A percentile compares a stretch with the other conserved stretches of the same genome.
phyloP scores from a whole-genome alignment of 92 coral and sea anemone species.

The Heteractis magnifica region DNA sequence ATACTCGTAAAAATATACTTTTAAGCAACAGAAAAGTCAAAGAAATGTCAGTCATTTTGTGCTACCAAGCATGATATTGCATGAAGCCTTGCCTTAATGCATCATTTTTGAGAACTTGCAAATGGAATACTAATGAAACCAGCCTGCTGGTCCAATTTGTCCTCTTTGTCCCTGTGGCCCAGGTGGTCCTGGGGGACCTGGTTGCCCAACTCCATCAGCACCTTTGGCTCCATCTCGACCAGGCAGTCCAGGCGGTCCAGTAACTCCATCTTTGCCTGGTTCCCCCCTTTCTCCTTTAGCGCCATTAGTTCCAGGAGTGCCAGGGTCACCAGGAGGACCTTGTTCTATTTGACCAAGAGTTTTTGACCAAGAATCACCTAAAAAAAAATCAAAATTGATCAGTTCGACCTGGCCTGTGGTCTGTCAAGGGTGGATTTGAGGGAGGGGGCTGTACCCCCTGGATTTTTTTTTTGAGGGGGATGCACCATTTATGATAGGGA shows the following conservation, averaged over 20 bases:
- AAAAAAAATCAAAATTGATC: not conserved
- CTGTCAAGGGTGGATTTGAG: too few species aligned
- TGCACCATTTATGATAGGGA: too few species aligned
- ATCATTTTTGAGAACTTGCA: too few species aligned
- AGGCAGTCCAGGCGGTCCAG: constrained; percentile 14
- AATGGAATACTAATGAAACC: not conserved
- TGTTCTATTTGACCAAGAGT: not conserved
- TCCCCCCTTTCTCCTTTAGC: constrained; percentile 33
- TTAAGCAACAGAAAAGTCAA: too few species aligned
- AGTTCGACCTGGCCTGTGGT: too few species aligned
- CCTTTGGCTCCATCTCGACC: constrained; percentile 7
- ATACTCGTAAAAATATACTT: too few species aligned
- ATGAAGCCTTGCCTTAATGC: too few species aligned
- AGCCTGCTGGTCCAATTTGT: not conserved
- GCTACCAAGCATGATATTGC: too few species aligned
- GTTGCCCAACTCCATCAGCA: constrained; percentile 12
- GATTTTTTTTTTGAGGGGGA: too few species aligned
- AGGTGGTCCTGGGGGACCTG: constrained; percentile 38
- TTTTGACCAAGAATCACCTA: constrained; percentile 20
- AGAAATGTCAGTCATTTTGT: too few species aligned
- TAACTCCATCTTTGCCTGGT: constrained; percentile 18
- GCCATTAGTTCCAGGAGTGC: constrained; percentile 27
- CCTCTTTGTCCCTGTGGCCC: constrained; percentile 26
- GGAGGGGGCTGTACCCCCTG: too few species aligned
- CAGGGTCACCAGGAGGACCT: constrained; percentile 46